These are phyloP conservation scores for Potamarius usumacintae DNA, from an alignment of 2,113 vertebrate genomes.

Conservation along the genomic window DNA sequence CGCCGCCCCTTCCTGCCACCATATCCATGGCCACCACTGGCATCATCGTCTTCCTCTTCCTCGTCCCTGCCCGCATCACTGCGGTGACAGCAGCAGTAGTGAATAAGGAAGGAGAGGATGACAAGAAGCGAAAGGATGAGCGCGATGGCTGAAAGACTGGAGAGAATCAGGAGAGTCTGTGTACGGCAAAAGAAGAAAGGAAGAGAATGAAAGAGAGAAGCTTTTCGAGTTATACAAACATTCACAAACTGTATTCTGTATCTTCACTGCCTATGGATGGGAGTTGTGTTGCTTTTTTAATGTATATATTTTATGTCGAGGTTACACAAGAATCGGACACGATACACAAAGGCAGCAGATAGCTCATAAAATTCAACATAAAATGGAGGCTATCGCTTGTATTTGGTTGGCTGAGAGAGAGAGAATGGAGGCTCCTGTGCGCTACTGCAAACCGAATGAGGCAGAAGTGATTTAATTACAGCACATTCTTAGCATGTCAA, in stretches of 20 bases:
- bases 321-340: neutral
- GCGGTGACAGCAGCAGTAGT: slow-evolving; percentile 84
- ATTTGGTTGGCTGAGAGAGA: slow-evolving; percentile 25
- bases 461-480: slow-evolving; percentile 33
- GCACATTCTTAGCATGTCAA: slow-evolving; percentile 33
- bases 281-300: neutral
- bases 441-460: slow-evolving; percentile 11
- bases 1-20: slow-evolving; percentile 77
- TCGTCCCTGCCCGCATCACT: slow-evolving; percentile 74
- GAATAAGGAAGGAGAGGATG: slow-evolving; percentile 86
- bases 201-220: slow-evolving; percentile 18
- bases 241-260: neutral
- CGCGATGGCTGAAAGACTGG: slow-evolving; percentile 82
- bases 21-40: slow-evolving; percentile 75
- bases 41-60: slow-evolving; percentile 78
- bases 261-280: neutral
- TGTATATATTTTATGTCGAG: neutral
- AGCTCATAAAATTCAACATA: slow-evolving; percentile 28
- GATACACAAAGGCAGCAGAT: neutral
- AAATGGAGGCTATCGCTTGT: slow-evolving; percentile 34
- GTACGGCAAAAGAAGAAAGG: slow-evolving; percentile 33
- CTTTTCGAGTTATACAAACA: neutral
- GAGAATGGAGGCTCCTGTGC: neutral
- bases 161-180: slow-evolving; percentile 85
- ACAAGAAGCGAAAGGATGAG: slow-evolving; percentile 83